Evolutionary conservation across 2,888 invertebrate genomes (phyloP).

Genomic region (Patella ulyssiponensis): DNA sequence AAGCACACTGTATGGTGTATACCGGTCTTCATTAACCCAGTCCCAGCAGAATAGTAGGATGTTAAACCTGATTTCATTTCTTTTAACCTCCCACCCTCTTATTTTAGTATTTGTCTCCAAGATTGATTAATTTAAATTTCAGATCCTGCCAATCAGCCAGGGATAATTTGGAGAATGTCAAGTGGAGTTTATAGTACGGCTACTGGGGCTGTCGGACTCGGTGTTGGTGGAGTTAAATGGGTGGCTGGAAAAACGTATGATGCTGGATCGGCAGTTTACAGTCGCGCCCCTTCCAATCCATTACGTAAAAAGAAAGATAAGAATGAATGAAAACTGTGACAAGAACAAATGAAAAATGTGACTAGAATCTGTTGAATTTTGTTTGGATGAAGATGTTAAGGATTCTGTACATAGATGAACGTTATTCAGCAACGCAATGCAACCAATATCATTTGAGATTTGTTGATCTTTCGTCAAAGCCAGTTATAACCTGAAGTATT

Average conservation of each 20-base stretch:
- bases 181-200: constrained; percentile 61
- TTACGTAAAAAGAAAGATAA: constrained; percentile 65
- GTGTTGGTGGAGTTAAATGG: constrained; percentile 69
- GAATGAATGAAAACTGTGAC: constrained; percentile 54
- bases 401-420: too few species aligned
- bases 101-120: neutral
- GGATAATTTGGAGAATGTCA: constrained; percentile 65
- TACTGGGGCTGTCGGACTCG: constrained; percentile 53
- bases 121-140: constrained; percentile 13
- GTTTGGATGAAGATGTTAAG: too few species aligned
- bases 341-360: too few species aligned
- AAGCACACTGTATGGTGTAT: too few species aligned
- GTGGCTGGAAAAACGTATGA: constrained; percentile 67
- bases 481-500: too few species aligned
- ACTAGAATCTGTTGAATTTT: too few species aligned
- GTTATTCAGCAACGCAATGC: too few species aligned
- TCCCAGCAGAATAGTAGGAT: too few species aligned
- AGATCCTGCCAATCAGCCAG: constrained; percentile 52
- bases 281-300: constrained; percentile 54
- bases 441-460: too few species aligned
- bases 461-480: too few species aligned
- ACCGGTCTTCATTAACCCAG: too few species aligned
- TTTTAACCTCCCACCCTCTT: neutral
- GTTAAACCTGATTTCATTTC: too few species aligned
- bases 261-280: constrained; percentile 62